Evolutionary conservation across 2,797 vertebrate species (phyloP), one percentile per base, ranked within the genome.

Genomic region (Sardinella longiceps): DNA sequence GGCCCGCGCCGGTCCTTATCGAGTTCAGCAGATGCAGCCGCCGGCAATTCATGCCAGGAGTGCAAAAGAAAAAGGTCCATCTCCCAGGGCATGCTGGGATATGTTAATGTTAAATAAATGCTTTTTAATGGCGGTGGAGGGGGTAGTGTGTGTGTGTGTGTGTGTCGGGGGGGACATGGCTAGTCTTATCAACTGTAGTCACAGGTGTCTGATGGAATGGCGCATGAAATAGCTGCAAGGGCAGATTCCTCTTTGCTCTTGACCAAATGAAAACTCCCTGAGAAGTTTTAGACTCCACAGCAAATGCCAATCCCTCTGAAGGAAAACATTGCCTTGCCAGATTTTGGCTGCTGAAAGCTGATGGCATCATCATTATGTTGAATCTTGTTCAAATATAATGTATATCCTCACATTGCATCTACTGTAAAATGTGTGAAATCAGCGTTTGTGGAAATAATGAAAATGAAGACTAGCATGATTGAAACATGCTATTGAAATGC

Each of bases 21-120:
- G 83, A 70, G 33, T 80, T 74, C 48, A 87, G 80, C 86, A 87
- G 88, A 87, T 86, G 84, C 82, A 80, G 84, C 87, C 86, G 43
- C 33, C 14, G 81, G 87, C 83, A 81, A 53, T 81, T 80, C 80
- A 80, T 43, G 82, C 86, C 82, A 58, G 63, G 84, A 77, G 70
- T 39, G 70, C 63, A 63, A 11, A 74, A 58, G 84, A 70, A 85
- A 88, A 87, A 58, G 33, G 84, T 46, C 53, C 50, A 45, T 74
- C 56, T 46, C 70, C 33, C 70, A 43, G 33, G 37, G 37, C 70
- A 77, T 77, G 37, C 70, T 43, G 70, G 37, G 70, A 77, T 77
- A 77, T 77, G 70, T 6, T 77, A 77, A 77, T 77, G 70, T 77
- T 43, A 77, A 77, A 77, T 43, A 77, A 77, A 77, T 43, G 70